Evolutionary conservation across 2,113 vertebrate genomes (phyloP).

Genomic region (Dasyprocta punctata): DNA sequence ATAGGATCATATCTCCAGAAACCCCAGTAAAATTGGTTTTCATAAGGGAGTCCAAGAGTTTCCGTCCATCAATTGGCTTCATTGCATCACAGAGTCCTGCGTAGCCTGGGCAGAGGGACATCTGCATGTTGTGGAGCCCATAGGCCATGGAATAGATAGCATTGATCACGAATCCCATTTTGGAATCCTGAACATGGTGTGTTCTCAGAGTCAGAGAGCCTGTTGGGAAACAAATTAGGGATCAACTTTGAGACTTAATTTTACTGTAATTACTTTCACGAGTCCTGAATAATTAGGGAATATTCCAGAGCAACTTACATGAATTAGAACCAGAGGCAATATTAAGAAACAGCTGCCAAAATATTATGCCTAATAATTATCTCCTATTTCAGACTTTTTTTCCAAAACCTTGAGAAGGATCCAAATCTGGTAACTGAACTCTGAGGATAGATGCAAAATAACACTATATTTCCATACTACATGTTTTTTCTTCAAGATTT

Average conservation of each 20-base stretch:
- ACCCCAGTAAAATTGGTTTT: constrained; percentile 98
- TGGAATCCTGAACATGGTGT: constrained; percentile 98
- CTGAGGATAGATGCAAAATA: neutral
- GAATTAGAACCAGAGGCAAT: neutral
- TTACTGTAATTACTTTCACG: neutral
- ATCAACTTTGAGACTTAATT: neutral
- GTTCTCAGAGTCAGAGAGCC: constrained; percentile 93
- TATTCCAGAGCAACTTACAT: neutral
- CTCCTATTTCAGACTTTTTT: neutral
- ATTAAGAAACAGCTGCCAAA: neutral
- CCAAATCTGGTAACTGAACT: neutral
- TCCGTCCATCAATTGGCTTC: constrained; percentile 96
- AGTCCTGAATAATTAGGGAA: neutral
- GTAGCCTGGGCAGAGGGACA: constrained; percentile 91
- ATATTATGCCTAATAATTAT: neutral
- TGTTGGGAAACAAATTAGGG: constrained; percentile 77
- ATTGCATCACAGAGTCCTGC: constrained; percentile 96
- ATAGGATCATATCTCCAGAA: constrained; percentile 95
- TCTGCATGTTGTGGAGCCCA: constrained; percentile 98
- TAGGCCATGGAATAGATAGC: constrained; percentile 99
- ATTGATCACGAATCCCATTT: constrained; percentile 99
- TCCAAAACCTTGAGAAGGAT: neutral
- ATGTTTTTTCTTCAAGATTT: neutral
- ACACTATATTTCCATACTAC: neutral
- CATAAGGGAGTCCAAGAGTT: constrained; percentile 96